These are phyloP conservation scores for Cybosia mesomella DNA, from an alignment of 2,888 invertebrate species.

Conservation along the genomic window DNA sequence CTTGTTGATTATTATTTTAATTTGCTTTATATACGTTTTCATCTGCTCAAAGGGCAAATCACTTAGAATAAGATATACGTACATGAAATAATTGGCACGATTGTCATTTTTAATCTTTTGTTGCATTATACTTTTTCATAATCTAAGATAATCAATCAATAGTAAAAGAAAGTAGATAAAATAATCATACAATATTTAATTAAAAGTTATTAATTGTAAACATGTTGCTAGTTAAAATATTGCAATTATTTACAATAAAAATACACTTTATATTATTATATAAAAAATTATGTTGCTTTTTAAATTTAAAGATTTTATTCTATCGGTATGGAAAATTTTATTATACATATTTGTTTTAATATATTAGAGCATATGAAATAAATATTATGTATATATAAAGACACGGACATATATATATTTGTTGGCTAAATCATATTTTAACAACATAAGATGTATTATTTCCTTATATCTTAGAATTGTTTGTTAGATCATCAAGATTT, in stretches of 20 bases:
- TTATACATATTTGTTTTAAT: conserved; percentile 32
- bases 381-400: conserved; percentile 32
- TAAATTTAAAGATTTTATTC: conserved; percentile 47
- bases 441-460: conserved; percentile 36
- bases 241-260: conserved; percentile 37
- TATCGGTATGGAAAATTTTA: conserved; percentile 23
- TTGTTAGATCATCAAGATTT: conserved; percentile 27
- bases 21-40: conserved; percentile 26
- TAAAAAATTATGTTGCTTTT: conserved; percentile 45
- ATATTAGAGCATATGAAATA: conserved; percentile 26
- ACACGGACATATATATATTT: conserved; percentile 27
- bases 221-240: conserved; percentile 60
- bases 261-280: conserved; percentile 44
- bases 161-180: conserved; percentile 57
- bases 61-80: conserved; percentile 25
- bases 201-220: conserved; percentile 52
- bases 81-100: conserved; percentile 21
- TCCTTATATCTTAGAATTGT: conserved; percentile 34
- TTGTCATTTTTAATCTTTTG: conserved; percentile 23
- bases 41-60: conserved; percentile 30
- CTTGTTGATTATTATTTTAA: conserved; percentile 27
- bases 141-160: conserved; percentile 47
- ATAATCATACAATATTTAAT: conserved; percentile 64
- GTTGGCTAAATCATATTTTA: conserved; percentile 43
- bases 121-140: conserved; percentile 31